A percentile compares a stretch with the other conserved stretches of the same genome.
phyloP scores from a whole-genome alignment of 2,888 invertebrate species.

The Conus canariensis region DNA sequence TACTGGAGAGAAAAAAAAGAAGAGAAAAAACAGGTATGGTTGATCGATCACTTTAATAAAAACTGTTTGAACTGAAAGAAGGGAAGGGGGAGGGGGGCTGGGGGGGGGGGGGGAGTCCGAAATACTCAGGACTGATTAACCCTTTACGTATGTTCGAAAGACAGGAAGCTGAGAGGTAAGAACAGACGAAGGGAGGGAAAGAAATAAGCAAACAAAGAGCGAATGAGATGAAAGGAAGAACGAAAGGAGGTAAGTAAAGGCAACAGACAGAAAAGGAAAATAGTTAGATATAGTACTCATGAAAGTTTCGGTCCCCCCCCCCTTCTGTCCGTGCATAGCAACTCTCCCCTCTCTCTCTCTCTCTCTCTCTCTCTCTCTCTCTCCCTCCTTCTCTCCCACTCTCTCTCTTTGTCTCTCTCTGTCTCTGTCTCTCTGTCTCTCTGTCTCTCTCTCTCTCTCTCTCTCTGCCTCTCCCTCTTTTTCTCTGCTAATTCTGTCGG shows the following conservation, averaged over 20 bases:
- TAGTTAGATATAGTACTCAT: no score
- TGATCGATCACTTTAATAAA: no score
- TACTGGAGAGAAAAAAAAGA: no score
- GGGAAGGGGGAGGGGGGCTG: no score
- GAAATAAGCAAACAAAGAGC: no score
- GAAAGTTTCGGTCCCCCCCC: no score
- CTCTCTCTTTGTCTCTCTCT: not conserved
- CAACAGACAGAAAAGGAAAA: not conserved
- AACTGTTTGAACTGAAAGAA: no score
- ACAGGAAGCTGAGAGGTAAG: not conserved
- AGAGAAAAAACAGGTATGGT: no score
- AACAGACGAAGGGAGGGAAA: no score
- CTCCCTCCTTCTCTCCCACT: not conserved
- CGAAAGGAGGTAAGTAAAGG: not conserved
- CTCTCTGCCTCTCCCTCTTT: not conserved
- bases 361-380: not conserved
- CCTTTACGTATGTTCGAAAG: not conserved
- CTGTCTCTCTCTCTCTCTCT: not conserved
- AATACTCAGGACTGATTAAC: no score
- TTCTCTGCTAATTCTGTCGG: not conserved
- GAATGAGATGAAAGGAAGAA: not conserved
- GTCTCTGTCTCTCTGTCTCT: not conserved
- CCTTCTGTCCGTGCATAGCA: not conserved
- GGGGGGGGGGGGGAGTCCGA: no score
- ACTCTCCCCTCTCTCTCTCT: not conserved